Conservation (phyloP, 2,888 invertebrate genomes). For the Polia nebulosa region DNA sequence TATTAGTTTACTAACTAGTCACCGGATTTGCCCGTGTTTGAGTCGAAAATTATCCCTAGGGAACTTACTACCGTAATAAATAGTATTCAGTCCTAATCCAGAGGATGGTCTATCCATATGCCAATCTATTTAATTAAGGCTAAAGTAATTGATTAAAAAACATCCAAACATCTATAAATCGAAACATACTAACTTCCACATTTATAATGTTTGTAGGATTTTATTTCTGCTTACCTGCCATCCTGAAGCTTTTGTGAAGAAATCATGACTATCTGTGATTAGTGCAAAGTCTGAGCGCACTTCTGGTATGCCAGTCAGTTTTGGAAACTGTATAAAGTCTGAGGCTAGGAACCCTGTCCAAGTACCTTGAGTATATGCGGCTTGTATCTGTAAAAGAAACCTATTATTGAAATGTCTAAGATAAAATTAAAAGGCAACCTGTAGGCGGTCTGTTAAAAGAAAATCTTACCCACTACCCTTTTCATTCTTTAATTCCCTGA, state of each 20-base stretch:
- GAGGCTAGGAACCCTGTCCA: constrained; percentile 90
- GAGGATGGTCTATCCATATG: not conserved
- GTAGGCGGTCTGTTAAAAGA: no score
- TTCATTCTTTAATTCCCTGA: no score
- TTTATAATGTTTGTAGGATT: no score
- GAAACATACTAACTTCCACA: not conserved
- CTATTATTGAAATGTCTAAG: not conserved
- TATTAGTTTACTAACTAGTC: not conserved
- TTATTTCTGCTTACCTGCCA: constrained; percentile 90
- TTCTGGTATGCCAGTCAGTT: constrained; percentile 80
- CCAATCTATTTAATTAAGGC: no score
- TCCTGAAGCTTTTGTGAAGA: constrained; percentile 91
- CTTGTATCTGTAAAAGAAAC: constrained; percentile 78
- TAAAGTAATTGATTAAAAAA: not conserved
- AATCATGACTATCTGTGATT: constrained; percentile 90
- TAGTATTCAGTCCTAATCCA: not conserved
- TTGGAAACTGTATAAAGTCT: constrained; percentile 88
- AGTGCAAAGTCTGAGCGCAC: constrained; percentile 90
- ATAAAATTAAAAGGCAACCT: not conserved
- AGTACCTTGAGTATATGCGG: constrained; percentile 91
- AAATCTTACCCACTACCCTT: no score
- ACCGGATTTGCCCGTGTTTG: not conserved
- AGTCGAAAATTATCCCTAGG: not conserved
- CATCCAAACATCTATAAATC: not conserved
- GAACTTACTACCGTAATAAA: not conserved